Evolutionary conservation across 2,888 invertebrate species (phyloP).

Genomic region (Acholoe squamosa): DNA sequence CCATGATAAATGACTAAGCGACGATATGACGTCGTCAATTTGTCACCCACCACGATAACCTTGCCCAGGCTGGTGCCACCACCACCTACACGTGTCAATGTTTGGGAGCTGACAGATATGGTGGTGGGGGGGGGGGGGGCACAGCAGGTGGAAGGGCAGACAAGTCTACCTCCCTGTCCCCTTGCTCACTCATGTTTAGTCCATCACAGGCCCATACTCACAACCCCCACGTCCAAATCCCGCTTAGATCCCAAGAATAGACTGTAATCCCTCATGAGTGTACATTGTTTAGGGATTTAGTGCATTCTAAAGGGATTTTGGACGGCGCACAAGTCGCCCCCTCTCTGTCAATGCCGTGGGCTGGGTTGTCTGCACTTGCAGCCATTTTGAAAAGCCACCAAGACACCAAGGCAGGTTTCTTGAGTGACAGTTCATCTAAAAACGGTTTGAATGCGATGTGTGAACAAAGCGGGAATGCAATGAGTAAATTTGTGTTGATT

Average conservation of each 20-base stretch:
- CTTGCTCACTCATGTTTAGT: constrained; percentile 9
- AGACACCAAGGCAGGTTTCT: no score
- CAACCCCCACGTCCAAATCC: not conserved
- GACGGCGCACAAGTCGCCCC: no score
- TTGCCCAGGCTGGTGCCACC: not conserved
- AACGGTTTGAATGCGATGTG: no score
- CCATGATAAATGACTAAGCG: constrained; percentile 24
- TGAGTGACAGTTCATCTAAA: no score
- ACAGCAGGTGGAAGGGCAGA: not conserved
- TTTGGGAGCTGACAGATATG: not conserved
- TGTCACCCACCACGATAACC: constrained; percentile 33
- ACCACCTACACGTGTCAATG: constrained; percentile 43
- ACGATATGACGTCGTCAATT: not conserved
- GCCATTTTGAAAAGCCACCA: not conserved
- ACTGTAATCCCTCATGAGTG: not conserved
- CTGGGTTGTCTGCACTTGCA: not conserved
- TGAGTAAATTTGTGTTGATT: not conserved
- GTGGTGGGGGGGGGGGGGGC: not conserved
- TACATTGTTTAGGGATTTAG: no score
- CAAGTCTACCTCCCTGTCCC: not conserved
- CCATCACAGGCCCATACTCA: not conserved
- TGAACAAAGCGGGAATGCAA: not conserved
- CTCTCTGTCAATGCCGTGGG: not conserved
- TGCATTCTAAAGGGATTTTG: no score
- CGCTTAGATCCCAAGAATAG: not conserved